Base-by-base conservation (phyloP, 2,113 vertebrate species). In the Xyliphius kryptos region DNA sequence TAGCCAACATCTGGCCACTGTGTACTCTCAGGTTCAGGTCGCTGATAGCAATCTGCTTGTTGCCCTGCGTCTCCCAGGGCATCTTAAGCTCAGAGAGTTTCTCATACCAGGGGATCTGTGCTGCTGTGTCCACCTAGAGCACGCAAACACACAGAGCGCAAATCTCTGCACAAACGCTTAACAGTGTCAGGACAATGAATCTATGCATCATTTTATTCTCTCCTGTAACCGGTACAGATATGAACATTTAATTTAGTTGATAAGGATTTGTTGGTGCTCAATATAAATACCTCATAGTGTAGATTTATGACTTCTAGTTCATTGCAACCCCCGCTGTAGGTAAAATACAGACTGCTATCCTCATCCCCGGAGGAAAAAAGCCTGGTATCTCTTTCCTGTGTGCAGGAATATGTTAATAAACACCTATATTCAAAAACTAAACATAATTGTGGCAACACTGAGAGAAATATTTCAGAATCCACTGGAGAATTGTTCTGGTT, bases 341-440 rank as follows among this genome's bases (percentile, higher is more conserved):
- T 96, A 85, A 98, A 98, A 82, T 97, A 97, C 12, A 97, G 84
- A 37, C 93, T 91, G 80, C 85, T 97, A 77, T 97, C 95, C 44
- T 90, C 91, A 60, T 98, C 94, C 2, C 83, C 77, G 7, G 74
- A 66, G 0, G 81, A 82, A 87, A 97, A 97, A 67, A 97, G 66
- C 54, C 80, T 80, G 7, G 81, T 87, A 79, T 77, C 83, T 67
- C 60, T 73, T 51, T 56, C 77, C 87, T 85, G 71, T 47, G 21
- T 20, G 20, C 19, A 22, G 19, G 16, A 63, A 44, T 6, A 5
- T 41, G 48, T 52, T 53, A 43, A 50, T n/a, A 14, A 51, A 20
- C 59, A 40, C 6, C 9, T 32, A 5, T 53, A n/a, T 44, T 54
- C 50, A 41, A 63, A n/a, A n/a, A n/a, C n/a, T 9, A 41, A 17